Conservation (phyloP, 2,113 vertebrate species). For the Hassar affinis region DNA sequence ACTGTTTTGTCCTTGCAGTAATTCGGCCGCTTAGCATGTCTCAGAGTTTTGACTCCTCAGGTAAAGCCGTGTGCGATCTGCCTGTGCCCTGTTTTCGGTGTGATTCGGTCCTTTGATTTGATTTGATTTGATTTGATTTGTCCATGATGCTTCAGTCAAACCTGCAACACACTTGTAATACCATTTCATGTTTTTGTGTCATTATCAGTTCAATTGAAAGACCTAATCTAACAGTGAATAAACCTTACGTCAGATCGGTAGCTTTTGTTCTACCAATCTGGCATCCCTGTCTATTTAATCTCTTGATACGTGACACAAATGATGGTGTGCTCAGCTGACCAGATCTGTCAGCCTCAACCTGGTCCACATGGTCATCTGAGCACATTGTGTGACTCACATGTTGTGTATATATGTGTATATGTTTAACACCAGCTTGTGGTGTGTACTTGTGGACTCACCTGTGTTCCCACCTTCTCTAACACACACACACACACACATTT, state of each 20-base stretch:
- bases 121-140: background rate
- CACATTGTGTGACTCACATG: background rate
- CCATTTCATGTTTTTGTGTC: slow-evolving; percentile 37
- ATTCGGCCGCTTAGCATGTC: slow-evolving; percentile 95
- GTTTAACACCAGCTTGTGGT: slow-evolving; percentile 20
- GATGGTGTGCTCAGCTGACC: background rate
- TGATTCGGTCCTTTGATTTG: background rate
- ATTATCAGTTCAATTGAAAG: background rate
- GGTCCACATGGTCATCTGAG: background rate
- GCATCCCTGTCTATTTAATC: background rate
- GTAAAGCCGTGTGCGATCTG: slow-evolving; percentile 78
- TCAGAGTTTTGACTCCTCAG: slow-evolving; percentile 99
- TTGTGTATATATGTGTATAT: slow-evolving; percentile 15
- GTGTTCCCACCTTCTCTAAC: slow-evolving; percentile 36
- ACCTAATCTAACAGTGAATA: background rate
- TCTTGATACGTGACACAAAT: background rate
- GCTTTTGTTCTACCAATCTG: background rate
- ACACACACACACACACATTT: slow-evolving; percentile 23
- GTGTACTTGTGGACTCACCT: slow-evolving; percentile 7
- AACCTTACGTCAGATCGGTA: background rate
- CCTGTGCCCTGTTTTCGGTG: background rate
- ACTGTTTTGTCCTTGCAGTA: slow-evolving; percentile 85
- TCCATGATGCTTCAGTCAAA: background rate
- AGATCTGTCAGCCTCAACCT: background rate
- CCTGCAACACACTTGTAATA: background rate